Conservation (phyloP, 2,888 invertebrate genomes). For the Ferrisia virgata region DNA sequence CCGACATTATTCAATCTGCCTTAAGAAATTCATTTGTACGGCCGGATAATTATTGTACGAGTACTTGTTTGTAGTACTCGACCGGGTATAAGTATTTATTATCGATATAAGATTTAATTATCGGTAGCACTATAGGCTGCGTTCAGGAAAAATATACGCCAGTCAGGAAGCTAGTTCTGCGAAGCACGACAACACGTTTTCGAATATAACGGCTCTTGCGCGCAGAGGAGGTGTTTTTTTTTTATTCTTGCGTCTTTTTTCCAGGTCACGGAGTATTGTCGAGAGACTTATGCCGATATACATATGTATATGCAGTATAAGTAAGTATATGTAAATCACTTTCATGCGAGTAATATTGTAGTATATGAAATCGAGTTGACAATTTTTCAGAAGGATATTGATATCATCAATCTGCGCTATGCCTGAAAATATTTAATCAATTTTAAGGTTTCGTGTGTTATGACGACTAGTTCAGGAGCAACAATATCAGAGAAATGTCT, state of each 20-base stretch:
- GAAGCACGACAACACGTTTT: conserved; percentile 40
- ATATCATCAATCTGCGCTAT: too few species aligned
- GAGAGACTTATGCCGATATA: neutral
- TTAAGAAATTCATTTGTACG: conserved; percentile 41
- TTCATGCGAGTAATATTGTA: too few species aligned
- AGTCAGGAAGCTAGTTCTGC: conserved; percentile 40
- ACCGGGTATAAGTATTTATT: conserved; percentile 38
- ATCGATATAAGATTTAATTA: conserved; percentile 44
- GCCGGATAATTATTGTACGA: conserved; percentile 36
- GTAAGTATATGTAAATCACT: too few species aligned
- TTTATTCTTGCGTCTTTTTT: neutral
- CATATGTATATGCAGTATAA: too few species aligned
- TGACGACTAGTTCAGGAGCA: too few species aligned
- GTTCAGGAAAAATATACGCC: conserved; percentile 29
- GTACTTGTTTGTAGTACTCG: conserved; percentile 19
- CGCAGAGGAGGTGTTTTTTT: neutral
- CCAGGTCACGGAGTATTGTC: neutral
- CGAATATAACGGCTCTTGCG: conserved; percentile 24
- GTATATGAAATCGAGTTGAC: too few species aligned
- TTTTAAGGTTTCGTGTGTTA: too few species aligned
- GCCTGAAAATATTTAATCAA: too few species aligned
- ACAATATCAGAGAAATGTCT: too few species aligned
- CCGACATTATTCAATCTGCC: conserved; percentile 37
- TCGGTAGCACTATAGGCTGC: conserved; percentile 32
- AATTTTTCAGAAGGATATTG: too few species aligned